Evolutionary conservation across 1,140 invertebrate species (phyloP), one percentile per base, ranked within the genome.

Genomic region (Bursaphelenchus mucronatus): DNA sequence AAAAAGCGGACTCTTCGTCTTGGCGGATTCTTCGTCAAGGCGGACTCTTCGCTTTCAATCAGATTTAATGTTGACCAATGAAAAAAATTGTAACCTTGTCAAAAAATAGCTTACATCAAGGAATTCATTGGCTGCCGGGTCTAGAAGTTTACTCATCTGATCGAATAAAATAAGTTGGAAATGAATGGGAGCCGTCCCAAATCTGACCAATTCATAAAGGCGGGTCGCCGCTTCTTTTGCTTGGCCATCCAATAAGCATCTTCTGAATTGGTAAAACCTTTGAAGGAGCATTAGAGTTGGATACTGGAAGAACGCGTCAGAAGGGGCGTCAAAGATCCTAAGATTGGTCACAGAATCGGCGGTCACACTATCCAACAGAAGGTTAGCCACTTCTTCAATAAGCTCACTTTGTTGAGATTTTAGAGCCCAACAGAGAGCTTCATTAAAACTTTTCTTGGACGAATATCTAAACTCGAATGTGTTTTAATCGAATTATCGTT

Each of bases 211-310:
- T 44, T 59, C 57, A 44, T 59, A 43, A 50, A 59, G 13, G 2
- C 30, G 11, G 11, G 13, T 44, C 10, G 40, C 57, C 19, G 57
- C 57, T 50, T 59, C 57, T 13, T 11, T 30, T n/a, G 57, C 57
- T 43, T 59, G 57, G 11, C 57, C 57, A 11, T 59, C 10, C 11
- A 43, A 13, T 11, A 59, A 39, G 40, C 13, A 59, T n/a, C 57
- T 39, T 30, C 57, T 39, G 64, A 67, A 67, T 64, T 67, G 19
- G 50, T 67, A 45, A 52, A 67, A 69, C 40, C 66, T 5, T 52
- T 67, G 66, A 13, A 59, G 57, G 55, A 67, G 50, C 43, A 63
- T n/a, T 46, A 65, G 57, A 50, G 11, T 59, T 39, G 57, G 57
- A 50, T 59, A 59, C 13, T 30, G 41, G 57, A 2, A 39, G 57